Evolutionary conservation across 2,113 vertebrate species (phyloP), one percentile per base, ranked within the genome.

Genomic region (Thryonomys swinderianus): DNA sequence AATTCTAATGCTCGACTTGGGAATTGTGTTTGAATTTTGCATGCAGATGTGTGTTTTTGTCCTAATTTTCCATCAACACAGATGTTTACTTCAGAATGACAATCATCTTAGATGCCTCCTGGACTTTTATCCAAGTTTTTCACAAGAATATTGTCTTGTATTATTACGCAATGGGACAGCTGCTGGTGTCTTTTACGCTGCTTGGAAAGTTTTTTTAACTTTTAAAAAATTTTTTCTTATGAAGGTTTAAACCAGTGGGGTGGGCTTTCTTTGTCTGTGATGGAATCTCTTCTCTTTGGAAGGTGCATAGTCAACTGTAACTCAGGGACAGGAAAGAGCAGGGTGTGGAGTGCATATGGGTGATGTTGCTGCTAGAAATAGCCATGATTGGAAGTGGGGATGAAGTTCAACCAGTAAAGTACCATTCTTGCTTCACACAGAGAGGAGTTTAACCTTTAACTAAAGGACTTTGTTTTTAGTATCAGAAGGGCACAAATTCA

Each of bases 41-140:
- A 90, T 96, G 62, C 94, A 95, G 93, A 92, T 85, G 86, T 84
- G 94, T 93, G 90, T 90, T 74, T 95, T 64, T 93, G 78, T 97
- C 25, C 88, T 95, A 85, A 93, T 95, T 97, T 98, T 66, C 76
- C 93, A 96, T 73, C 66, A 87, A 86, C 66, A 55, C 73, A 94
- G 64, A 91, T 95, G 76, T 96, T 98, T 97, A 37, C 40, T 88
- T 92, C 88, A 81, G 81, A 87, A 82, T 74, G 61, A 84, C 27
- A 80, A 40, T 90, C 27, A 48, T 66, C 97, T 34, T 85, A 85
- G 88, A 86, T 30, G 57, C 25, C 34, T 94, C 61, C 69, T 78
- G 69, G 32, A 94, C 61, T 97, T 64, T 91, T 51, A 91, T 79
- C 82, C 62, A 91, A 45, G 8, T 59, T 94, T 95, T 91, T 87